A percentile compares a stretch with the other conserved stretches of the same genome.
Evolutionary conservation across 2,797 vertebrate species (phyloP).

Genomic region (Scolopax bukidnonensis): DNA sequence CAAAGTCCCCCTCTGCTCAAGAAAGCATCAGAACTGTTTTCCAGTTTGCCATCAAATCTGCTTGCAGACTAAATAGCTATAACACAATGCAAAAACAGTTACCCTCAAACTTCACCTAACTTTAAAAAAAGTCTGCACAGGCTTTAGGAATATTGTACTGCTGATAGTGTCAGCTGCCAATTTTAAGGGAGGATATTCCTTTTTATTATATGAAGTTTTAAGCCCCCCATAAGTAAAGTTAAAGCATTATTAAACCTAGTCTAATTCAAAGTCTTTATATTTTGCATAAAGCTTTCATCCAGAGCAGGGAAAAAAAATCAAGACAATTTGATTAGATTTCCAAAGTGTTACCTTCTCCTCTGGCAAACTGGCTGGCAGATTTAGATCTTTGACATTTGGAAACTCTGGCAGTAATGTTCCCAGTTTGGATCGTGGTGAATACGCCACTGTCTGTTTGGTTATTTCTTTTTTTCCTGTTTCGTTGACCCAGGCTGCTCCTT

Average conservation of each 20-base stretch:
- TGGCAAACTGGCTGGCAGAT: constrained; percentile 97
- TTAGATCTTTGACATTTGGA: constrained; percentile 99
- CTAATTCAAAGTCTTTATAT: constrained; percentile 57
- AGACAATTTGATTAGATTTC: constrained; percentile 46
- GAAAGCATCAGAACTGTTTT: background rate
- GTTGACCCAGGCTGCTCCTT: constrained; percentile 98
- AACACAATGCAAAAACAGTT: background rate
- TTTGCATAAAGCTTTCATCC: constrained; percentile 61
- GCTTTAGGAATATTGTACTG: background rate
- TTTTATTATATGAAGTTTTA: background rate
- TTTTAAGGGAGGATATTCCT: background rate
- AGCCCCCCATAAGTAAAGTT: constrained; percentile 38
- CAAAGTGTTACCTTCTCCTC: constrained; percentile 95
- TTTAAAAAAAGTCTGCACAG: accelerated
- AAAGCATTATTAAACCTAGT: constrained; percentile 39
- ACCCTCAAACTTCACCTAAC: background rate
- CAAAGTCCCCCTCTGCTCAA: background rate
- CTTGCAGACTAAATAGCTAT: background rate
- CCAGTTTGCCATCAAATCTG: background rate
- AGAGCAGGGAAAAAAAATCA: constrained; percentile 51
- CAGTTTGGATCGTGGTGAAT: constrained; percentile 99
- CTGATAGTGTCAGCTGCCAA: background rate
- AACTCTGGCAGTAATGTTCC: constrained; percentile 98
- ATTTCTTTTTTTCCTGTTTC: constrained; percentile 99
- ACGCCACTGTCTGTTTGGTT: constrained; percentile 99